Percentiles rank a stretch among this genome's conserved stretches.
These are phyloP conservation scores for Apteryx owenii DNA, from an alignment of 2,113 vertebrate species.

Conservation along the genomic window DNA sequence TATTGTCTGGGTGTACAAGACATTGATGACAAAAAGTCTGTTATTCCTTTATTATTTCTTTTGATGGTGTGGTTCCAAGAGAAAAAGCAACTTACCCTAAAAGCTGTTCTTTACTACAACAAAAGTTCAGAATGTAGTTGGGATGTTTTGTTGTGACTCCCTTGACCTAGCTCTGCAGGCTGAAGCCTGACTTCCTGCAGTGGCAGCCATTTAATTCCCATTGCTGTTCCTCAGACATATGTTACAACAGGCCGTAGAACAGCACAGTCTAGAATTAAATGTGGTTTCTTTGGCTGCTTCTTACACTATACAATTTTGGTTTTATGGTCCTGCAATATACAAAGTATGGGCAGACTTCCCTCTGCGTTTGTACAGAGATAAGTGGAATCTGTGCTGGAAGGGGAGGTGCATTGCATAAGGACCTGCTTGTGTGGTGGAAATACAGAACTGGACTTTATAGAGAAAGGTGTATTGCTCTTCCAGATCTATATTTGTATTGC, in stretches of 20 bases:
- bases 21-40: background rate
- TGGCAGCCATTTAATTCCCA: background rate
- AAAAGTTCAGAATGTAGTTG: background rate
- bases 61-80: background rate
- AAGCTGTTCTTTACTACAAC: background rate
- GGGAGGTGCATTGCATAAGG: background rate
- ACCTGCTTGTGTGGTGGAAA: background rate
- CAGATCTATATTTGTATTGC: background rate
- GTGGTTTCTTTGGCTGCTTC: background rate
- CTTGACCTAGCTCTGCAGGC: background rate
- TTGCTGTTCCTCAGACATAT: background rate
- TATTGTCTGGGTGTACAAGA: background rate
- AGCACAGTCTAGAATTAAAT: background rate
- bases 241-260: background rate
- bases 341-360: background rate
- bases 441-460: background rate
- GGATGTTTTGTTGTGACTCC: background rate
- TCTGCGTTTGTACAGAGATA: fast-evolving
- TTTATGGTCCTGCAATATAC: background rate
- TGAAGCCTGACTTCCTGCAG: background rate
- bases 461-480: background rate
- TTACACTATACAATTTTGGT: background rate
- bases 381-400: background rate
- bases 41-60: background rate
- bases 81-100: background rate